Evolutionary conservation across 2,888 invertebrate genomes (phyloP).

Genomic region (Leucania comma): DNA sequence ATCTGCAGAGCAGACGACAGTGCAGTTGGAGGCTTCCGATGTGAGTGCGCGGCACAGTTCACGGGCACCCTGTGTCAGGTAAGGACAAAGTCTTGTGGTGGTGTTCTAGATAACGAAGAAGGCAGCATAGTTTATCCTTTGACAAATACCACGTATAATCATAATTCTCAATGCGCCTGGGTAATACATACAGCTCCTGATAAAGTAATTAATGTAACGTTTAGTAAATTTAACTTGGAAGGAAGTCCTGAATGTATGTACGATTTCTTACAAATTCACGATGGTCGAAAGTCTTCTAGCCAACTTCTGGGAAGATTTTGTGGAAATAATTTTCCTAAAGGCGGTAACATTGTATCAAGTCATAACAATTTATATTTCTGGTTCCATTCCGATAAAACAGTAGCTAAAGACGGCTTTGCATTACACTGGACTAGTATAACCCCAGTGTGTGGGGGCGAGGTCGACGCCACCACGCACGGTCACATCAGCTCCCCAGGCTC

Average conservation of each 20-base stretch:
- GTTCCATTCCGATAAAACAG: slow-evolving; percentile 94
- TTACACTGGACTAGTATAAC: slow-evolving; percentile 94
- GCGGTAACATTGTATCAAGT: slow-evolving; percentile 94
- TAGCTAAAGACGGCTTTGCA: slow-evolving; percentile 93
- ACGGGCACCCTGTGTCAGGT: slow-evolving; percentile 92
- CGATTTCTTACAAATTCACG: slow-evolving; percentile 96
- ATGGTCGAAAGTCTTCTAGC: slow-evolving; percentile 94
- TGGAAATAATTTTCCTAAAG: slow-evolving; percentile 92
- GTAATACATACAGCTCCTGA: slow-evolving; percentile 92
- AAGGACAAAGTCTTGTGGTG: slow-evolving; percentile 85
- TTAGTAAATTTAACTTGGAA: slow-evolving; percentile 94
- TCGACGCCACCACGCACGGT: slow-evolving; percentile 92
- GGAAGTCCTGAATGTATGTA: slow-evolving; percentile 91
- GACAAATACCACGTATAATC: slow-evolving; percentile 89
- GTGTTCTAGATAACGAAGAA: slow-evolving; percentile 82
- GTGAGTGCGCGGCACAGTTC: slow-evolving; percentile 93
- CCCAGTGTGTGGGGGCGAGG: slow-evolving; percentile 94
- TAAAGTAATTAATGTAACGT: slow-evolving; percentile 95
- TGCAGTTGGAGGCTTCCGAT: slow-evolving; percentile 83
- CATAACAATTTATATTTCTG: slow-evolving; percentile 95
- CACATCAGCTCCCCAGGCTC: slow-evolving; percentile 96
- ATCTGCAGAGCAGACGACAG: slow-evolving; percentile 90
- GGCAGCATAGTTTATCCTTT: slow-evolving; percentile 93
- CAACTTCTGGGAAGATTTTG: slow-evolving; percentile 95
- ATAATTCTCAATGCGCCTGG: slow-evolving; percentile 95